phyloP scores from a whole-genome alignment of 2,113 vertebrate species.

The Odontophorus gujanensis region DNA sequence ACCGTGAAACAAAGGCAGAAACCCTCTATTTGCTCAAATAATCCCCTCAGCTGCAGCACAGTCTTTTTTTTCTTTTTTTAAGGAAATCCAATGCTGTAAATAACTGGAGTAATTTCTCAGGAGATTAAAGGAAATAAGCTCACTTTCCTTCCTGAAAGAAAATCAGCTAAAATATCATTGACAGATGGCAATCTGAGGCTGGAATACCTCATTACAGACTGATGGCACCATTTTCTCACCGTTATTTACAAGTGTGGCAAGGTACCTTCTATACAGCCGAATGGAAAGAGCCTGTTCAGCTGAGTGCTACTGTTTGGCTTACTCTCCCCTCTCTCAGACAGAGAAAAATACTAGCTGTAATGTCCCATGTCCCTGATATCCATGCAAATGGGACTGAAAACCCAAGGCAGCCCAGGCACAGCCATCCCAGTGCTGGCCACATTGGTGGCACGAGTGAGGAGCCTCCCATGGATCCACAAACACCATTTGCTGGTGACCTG shows the following conservation, averaged over 20 bases:
- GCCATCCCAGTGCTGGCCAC: background rate
- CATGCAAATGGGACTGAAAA: constrained; percentile 1
- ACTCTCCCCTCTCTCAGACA: background rate
- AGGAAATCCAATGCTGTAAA: constrained; percentile 53
- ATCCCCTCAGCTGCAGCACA: constrained; percentile 17
- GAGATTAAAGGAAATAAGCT: constrained; percentile 68
- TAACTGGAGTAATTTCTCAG: constrained; percentile 55
- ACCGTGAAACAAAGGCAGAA: constrained; percentile 30
- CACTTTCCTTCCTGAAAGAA: constrained; percentile 48
- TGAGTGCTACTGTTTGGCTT: background rate
- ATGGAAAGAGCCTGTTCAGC: constrained; percentile 17
- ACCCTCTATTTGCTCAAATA: constrained; percentile 35
- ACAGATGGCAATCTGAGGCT: constrained; percentile 57
- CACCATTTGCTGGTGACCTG: background rate
- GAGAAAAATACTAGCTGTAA: background rate
- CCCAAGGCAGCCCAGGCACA: background rate
- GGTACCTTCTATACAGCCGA: constrained; percentile 7
- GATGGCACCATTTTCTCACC: constrained; percentile 57
- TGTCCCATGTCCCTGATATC: background rate
- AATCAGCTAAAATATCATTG: constrained; percentile 68
- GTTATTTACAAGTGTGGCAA: constrained; percentile 17
- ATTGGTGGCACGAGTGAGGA: background rate
- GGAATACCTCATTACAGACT: constrained; percentile 36
- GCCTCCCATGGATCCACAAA: background rate
- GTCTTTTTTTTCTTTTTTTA: background rate